Percentiles rank a stretch among this genome's conserved stretches.
phyloP scores from a whole-genome alignment of 2,113 vertebrate genomes.

The pig (Sus scrofa) region T2T-Sscrofa CM000824.6:52667001-52667500 shows the following conservation, averaged over 20 bases:
- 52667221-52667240: not conserved
- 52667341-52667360: too few relatives aligned
- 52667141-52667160: not conserved
- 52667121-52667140: not conserved
- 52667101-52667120: not conserved
- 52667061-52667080: not conserved
- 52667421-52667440: too few relatives aligned
- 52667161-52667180: not conserved
- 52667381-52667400: too few relatives aligned
- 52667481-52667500: too few relatives aligned
- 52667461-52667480: too few relatives aligned
- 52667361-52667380: too few relatives aligned
- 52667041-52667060: not conserved
- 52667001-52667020: rapidly evolving
- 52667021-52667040: not conserved
- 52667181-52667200: not conserved
- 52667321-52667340: not conserved
- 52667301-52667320: not conserved
- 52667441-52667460: too few relatives aligned
- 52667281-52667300: not conserved
- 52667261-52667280: not conserved
- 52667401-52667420: too few relatives aligned
- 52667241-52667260: not conserved
- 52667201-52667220: not conserved
- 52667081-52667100: not conserved